Conservation (phyloP, 2,888 invertebrate genomes). For the Dichetophora obliterata region DNA sequence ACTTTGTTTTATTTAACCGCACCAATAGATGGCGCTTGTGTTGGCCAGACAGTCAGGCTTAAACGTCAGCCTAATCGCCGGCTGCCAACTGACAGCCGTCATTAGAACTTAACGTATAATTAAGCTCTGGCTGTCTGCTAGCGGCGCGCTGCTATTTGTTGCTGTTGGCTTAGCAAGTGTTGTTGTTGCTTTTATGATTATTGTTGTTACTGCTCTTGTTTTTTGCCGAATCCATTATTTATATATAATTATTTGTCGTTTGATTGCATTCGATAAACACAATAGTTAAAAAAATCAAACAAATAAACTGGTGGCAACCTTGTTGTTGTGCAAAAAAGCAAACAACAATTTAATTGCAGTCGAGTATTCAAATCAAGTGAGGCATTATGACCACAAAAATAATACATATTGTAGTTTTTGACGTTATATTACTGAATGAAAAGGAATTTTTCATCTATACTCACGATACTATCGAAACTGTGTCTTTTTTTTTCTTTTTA, state of each 20-base stretch:
- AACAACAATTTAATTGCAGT: background rate
- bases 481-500: too few relatives aligned
- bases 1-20: background rate
- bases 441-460: too few relatives aligned
- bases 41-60: background rate
- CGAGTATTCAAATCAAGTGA: conserved; percentile 18
- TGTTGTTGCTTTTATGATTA: conserved; percentile 2
- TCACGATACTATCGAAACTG: too few relatives aligned
- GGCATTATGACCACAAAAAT: background rate
- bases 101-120: conserved; percentile 19
- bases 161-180: background rate
- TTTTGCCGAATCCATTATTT: background rate
- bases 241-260: conserved; percentile 9
- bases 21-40: background rate
- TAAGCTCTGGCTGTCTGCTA: background rate
- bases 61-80: conserved; percentile 14
- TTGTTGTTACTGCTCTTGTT: background rate
- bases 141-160: background rate
- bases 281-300: background rate
- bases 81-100: conserved; percentile 33
- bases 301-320: conserved; percentile 1
- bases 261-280: conserved; percentile 2
- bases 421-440: too few relatives aligned
- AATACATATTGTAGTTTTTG: background rate
- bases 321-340: background rate